Conservation (phyloP, 2,888 invertebrate species). For the Zygothrica quintamaculata region DNA sequence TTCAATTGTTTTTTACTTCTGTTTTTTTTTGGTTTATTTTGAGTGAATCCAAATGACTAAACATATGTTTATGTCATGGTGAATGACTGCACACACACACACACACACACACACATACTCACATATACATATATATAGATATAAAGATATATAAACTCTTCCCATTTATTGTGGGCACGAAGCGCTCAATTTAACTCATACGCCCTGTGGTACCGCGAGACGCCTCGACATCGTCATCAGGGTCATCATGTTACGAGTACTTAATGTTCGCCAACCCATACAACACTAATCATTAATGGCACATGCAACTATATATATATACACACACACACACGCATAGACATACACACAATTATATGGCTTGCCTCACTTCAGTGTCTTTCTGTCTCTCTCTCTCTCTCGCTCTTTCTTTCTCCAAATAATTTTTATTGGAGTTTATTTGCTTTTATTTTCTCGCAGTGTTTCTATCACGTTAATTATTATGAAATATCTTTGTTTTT, state of each 20-base stretch:
- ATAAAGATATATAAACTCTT: slow-evolving; percentile 13
- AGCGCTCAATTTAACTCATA: slow-evolving; percentile 70
- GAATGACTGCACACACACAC: slow-evolving; percentile 17
- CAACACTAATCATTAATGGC: slow-evolving; percentile 18
- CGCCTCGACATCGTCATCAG: slow-evolving; percentile 52
- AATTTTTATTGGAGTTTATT: slow-evolving; percentile 14
- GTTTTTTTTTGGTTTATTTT: slow-evolving; percentile 7
- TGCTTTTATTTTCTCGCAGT: no score
- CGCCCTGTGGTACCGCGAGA: slow-evolving; percentile 58
- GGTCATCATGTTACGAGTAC: slow-evolving; percentile 63
- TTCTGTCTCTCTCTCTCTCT: no score
- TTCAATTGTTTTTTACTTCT: no score
- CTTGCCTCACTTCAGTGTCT: slow-evolving; percentile 39
- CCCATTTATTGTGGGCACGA: slow-evolving; percentile 53
- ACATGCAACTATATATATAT: slow-evolving; percentile 12
- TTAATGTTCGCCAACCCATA: slow-evolving; percentile 8
- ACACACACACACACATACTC: slow-evolving; percentile 17
- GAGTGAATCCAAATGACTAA: slow-evolving; percentile 42
- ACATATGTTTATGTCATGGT: slow-evolving; percentile 56
- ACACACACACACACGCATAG: not conserved
- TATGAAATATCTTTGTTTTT: slow-evolving; percentile 45
- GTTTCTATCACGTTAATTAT: slow-evolving; percentile 26
- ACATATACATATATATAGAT: no score
- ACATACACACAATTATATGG: slow-evolving; percentile 37
- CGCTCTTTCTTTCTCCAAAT: slow-evolving; percentile 42